A percentile compares a stretch with the other conserved stretches of the same genome.
phyloP scores from a whole-genome alignment of 2,113 vertebrate genomes.

The Nycticebus coucang region DNA sequence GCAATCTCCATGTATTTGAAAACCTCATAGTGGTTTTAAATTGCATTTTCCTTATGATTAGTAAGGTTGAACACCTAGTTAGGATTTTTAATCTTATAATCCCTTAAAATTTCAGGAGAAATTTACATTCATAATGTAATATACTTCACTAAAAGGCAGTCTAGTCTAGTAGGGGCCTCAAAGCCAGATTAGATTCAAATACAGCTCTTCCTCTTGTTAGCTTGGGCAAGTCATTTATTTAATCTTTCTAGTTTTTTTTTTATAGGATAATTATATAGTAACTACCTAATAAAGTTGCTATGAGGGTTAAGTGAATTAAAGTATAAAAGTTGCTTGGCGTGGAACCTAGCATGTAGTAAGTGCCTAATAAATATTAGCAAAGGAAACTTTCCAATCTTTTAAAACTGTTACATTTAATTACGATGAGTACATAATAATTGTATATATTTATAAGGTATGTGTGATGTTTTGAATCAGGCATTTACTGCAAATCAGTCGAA shows the following conservation, averaged over 20 bases:
- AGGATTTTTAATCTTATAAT: not conserved
- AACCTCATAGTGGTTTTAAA: too few species aligned
- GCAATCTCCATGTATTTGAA: too few species aligned
- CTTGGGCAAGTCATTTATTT: not conserved
- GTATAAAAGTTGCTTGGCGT: not conserved
- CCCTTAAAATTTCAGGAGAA: not conserved
- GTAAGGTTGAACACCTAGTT: not conserved
- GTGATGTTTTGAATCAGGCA: too few species aligned
- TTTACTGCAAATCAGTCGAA: too few species aligned
- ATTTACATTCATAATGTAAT: not conserved
- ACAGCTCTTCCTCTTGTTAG: not conserved
- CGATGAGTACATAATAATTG: too few species aligned
- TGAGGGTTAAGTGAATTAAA: not conserved
- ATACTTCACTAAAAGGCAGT: not conserved
- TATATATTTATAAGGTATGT: too few species aligned
- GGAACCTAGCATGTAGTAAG: not conserved
- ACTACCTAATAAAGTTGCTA: not conserved
- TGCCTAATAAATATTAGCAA: not conserved
- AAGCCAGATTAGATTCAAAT: not conserved
- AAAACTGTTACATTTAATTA: too few species aligned
- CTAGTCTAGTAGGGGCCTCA: not conserved
- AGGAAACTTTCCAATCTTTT: not conserved
- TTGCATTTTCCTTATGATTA: too few species aligned
- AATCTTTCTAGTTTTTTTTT: not conserved
- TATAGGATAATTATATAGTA: not conserved